A percentile compares a stretch with the other conserved stretches of the same genome.
Evolutionary conservation across 2,113 vertebrate species (phyloP).

Genomic region (Serinus canaria): DNA sequence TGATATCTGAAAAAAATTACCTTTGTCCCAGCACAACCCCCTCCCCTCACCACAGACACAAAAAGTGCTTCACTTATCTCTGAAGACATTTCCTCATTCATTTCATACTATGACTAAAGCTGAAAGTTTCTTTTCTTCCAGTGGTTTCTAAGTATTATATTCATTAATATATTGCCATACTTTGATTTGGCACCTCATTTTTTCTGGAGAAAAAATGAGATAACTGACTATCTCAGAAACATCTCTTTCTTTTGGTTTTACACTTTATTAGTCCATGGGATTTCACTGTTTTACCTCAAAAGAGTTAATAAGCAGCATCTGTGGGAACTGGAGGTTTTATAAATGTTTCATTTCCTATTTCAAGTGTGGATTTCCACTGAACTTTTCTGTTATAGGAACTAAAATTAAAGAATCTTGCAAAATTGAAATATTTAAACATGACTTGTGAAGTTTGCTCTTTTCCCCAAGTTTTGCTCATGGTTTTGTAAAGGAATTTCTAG

Average conservation of each 20-base stretch:
- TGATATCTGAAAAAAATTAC: not conserved
- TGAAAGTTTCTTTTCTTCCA: not conserved
- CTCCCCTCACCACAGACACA: rapidly evolving
- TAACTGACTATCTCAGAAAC: not conserved
- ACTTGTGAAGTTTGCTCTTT: not conserved
- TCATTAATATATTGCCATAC: not conserved
- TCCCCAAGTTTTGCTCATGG: not conserved
- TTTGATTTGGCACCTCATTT: not conserved
- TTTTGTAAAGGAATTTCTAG: not conserved
- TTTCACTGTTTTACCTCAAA: not conserved
- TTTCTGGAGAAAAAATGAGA: not conserved
- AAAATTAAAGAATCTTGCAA: not conserved
- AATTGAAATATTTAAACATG: not conserved
- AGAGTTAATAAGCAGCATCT: not conserved
- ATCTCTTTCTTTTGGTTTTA: not conserved
- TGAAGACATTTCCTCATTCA: not conserved
- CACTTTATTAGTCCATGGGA: rapidly evolving
- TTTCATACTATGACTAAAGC: not conserved
- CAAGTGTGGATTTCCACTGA: not conserved
- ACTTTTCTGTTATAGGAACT: not conserved
- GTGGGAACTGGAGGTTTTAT: not conserved
- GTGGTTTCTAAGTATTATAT: not conserved
- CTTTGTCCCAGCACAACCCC: not conserved
- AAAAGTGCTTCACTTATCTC: not conserved
- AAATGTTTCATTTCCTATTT: not conserved